These are phyloP conservation scores for Allacma fusca DNA, from an alignment of 2,888 invertebrate species.

Conservation along the genomic window DNA sequence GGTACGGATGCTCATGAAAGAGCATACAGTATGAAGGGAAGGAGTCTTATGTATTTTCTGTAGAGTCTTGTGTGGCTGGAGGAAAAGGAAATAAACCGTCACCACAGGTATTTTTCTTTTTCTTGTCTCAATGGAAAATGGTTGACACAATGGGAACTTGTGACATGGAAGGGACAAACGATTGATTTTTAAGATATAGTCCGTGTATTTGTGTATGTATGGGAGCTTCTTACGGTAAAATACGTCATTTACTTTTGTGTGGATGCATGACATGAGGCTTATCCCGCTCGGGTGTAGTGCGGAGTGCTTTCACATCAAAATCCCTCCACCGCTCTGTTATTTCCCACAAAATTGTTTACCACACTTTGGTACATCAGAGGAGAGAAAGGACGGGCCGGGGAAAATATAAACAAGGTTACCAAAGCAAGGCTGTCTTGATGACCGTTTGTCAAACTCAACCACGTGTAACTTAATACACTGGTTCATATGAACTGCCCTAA, in stretches of 20 bases:
- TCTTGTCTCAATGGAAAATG: background rate
- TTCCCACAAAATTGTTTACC: background rate
- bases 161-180: background rate
- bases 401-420: conserved; percentile 54
- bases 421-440: conserved; percentile 50
- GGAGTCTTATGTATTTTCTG: background rate
- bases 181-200: conserved; percentile 26
- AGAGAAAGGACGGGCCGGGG: background rate
- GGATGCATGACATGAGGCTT: conserved; percentile 32
- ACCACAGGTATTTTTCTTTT: background rate
- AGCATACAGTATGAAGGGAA: background rate
- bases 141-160: conserved; percentile 2
- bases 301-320: background rate
- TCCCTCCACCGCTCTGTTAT: background rate
- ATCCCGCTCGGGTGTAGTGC: no score
- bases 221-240: background rate
- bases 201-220: background rate
- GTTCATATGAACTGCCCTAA: background rate
- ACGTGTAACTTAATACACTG: conserved; percentile 31
- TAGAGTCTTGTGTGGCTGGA: no score
- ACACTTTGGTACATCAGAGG: background rate
- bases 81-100: conserved; percentile 16
- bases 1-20: background rate
- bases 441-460: conserved; percentile 60
- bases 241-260: background rate